These are phyloP conservation scores for Pogonus chalceus DNA, from an alignment of 1,140 invertebrate genomes.

Conservation along the genomic window DNA sequence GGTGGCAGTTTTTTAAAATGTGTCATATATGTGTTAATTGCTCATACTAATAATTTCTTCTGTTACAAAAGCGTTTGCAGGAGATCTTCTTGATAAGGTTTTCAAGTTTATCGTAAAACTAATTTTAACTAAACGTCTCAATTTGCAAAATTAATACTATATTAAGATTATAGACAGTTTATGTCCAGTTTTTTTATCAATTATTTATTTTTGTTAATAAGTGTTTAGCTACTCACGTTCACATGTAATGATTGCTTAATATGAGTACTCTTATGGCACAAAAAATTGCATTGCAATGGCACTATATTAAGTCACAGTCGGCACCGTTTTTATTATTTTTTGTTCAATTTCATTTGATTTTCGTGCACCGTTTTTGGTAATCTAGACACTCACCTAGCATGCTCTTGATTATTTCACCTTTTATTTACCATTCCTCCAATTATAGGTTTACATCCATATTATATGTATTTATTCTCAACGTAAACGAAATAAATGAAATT, in stretches of 20 bases:
- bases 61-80: conserved; percentile 39
- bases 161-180: conserved; percentile 8
- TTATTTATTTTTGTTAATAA: conserved; percentile 31
- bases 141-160: conserved; percentile 5
- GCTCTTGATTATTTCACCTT: conserved; percentile 11
- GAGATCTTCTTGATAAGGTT: conserved; percentile 24
- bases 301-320: conserved; percentile 41
- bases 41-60: conserved; percentile 24
- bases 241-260: conserved; percentile 55
- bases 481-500: no score
- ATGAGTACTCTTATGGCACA: conserved; percentile 53
- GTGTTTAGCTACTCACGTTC: conserved; percentile 50
- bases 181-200: conserved; percentile 13
- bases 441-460: no score
- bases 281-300: conserved; percentile 49
- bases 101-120: conserved; percentile 13
- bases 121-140: conserved; percentile 9
- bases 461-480: no score
- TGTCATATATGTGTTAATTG: conserved; percentile 13
- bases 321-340: conserved; percentile 40
- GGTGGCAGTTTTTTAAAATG: conserved; percentile 11
- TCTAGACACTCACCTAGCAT: conserved; percentile 29
- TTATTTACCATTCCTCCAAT: not conserved
- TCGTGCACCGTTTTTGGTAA: conserved; percentile 43
- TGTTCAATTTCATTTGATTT: conserved; percentile 38